Evolutionary conservation across 2,797 vertebrate species (phyloP).

Genomic region (Hirundo rustica): DNA sequence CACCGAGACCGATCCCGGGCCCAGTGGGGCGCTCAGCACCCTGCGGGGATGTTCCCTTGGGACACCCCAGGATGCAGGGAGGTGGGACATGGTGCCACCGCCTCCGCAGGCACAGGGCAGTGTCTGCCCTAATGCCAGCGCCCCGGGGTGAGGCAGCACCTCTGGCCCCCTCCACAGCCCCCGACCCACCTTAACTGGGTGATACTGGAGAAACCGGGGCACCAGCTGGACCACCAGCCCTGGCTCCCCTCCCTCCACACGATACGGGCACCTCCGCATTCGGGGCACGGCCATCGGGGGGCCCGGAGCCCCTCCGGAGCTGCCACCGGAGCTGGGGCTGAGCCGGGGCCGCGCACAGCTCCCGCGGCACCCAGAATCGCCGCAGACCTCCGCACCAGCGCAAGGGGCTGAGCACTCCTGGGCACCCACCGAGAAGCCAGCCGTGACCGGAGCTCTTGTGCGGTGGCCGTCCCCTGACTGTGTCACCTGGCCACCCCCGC

Average conservation of each 20-base stretch:
- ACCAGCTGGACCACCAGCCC: background rate
- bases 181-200: background rate
- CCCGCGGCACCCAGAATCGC: rapidly evolving
- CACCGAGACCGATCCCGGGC: rapidly evolving
- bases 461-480: background rate
- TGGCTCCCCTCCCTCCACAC: background rate
- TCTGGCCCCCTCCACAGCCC: rapidly evolving
- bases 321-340: background rate
- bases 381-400: no score
- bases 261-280: rapidly evolving
- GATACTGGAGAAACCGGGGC: background rate
- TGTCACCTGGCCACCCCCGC: background rate
- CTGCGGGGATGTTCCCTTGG: background rate
- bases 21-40: rapidly evolving
- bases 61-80: background rate
- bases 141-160: rapidly evolving
- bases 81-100: background rate
- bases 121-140: background rate
- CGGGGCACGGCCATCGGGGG: rapidly evolving
- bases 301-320: background rate
- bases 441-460: background rate
- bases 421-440: background rate
- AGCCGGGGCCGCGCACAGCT: background rate
- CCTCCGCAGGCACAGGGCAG: rapidly evolving
- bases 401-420: background rate